Percentiles rank a stretch among this genome's conserved stretches.
Evolutionary conservation across 2,797 vertebrate genomes (phyloP).

Genomic region (Crypturellus tataupa): DNA sequence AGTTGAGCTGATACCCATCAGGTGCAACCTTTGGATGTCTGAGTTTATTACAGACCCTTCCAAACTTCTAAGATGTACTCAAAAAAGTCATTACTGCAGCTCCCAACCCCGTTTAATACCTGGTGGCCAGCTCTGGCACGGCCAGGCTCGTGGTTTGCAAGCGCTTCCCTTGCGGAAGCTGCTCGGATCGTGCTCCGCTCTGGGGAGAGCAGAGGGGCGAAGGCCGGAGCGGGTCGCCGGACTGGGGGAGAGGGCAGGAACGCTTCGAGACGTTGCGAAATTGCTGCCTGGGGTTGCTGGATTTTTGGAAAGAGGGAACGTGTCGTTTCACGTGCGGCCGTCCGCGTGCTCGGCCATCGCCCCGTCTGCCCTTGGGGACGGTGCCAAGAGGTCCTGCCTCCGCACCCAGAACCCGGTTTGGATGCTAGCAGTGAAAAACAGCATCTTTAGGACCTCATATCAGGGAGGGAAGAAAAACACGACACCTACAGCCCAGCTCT

Average conservation of each 20-base stretch:
- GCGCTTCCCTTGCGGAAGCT: background rate
- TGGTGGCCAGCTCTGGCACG: background rate
- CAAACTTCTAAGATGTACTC: background rate
- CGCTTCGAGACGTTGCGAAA: conserved; percentile 1
- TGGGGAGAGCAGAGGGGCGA: conserved; percentile 29
- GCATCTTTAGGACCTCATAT: background rate
- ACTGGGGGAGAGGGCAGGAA: background rate
- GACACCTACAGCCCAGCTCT: background rate
- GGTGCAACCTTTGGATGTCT: background rate
- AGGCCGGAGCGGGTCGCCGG: background rate
- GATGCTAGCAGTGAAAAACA: background rate
- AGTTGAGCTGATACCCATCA: conserved; percentile 6
- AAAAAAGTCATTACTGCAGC: background rate
- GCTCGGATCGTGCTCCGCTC: conserved; percentile 38
- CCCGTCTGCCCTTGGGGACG: background rate
- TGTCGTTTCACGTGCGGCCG: background rate
- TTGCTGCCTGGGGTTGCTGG: background rate
- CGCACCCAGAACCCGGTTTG: background rate
- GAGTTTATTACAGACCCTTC: background rate
- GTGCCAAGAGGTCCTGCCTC: background rate
- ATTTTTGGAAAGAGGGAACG: conserved; percentile 30
- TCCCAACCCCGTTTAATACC: background rate
- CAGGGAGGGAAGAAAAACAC: too few species aligned
- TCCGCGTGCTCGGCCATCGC: background rate
- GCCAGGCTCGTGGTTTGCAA: background rate